Evolutionary conservation across 2,888 invertebrate genomes (phyloP).

Genomic region (Chrysodeixis includens): DNA sequence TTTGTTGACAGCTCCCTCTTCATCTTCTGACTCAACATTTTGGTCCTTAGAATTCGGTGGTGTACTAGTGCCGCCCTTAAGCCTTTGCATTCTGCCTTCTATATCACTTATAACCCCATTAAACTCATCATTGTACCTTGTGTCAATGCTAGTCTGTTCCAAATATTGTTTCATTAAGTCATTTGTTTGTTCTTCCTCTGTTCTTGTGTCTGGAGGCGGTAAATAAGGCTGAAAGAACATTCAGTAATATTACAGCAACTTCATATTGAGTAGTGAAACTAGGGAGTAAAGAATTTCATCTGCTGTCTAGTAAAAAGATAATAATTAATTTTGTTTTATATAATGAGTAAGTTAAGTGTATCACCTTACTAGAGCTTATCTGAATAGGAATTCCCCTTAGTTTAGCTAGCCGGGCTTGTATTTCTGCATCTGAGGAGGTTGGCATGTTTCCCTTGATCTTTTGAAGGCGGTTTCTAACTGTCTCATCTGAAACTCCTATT

Average conservation of each 20-base stretch:
- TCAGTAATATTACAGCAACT: not conserved
- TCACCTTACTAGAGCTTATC: slow-evolving; percentile 69
- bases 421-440: slow-evolving; percentile 90
- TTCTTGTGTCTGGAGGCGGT: slow-evolving; percentile 88
- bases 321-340: no score
- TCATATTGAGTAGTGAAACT: no score
- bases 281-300: no score
- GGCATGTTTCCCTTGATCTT: slow-evolving; percentile 77
- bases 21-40: slow-evolving; percentile 71
- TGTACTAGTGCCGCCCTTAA: slow-evolving; percentile 66
- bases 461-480: slow-evolving; percentile 73
- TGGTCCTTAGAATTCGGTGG: slow-evolving; percentile 26
- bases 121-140: slow-evolving; percentile 78
- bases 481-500: slow-evolving; percentile 62
- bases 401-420: slow-evolving; percentile 90
- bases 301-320: no score
- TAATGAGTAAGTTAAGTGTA: not conserved
- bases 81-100: slow-evolving; percentile 74
- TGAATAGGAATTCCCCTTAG: slow-evolving; percentile 90
- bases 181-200: slow-evolving; percentile 92
- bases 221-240: slow-evolving; percentile 75
- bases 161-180: slow-evolving; percentile 91
- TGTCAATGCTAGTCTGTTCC: slow-evolving; percentile 85
- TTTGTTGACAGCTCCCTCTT: slow-evolving; percentile 75
- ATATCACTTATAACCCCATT: slow-evolving; percentile 77